These are phyloP conservation scores for Glaucomys volans DNA, from an alignment of 2,113 vertebrate species.

Conservation along the genomic window DNA sequence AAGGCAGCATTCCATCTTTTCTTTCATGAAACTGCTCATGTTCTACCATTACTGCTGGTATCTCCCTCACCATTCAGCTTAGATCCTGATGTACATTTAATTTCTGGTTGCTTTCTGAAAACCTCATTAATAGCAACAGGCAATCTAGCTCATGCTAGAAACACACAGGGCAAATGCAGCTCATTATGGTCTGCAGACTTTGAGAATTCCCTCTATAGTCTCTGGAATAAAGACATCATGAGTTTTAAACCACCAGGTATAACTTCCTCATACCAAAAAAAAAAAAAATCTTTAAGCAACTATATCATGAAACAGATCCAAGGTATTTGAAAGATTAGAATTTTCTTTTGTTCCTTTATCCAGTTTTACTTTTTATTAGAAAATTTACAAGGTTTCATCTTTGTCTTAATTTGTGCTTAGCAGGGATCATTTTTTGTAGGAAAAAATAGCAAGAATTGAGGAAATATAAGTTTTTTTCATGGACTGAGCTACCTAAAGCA, in stretches of 20 bases:
- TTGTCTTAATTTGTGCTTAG: slow-evolving; percentile 2
- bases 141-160: background rate
- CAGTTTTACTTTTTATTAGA: background rate
- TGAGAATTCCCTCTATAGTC: background rate
- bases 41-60: background rate
- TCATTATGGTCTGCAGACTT: background rate
- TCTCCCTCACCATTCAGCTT: background rate
- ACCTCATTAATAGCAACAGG: background rate
- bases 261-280: background rate
- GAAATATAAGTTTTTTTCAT: background rate
- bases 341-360: background rate
- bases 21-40: background rate
- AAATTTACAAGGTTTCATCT: background rate
- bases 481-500: background rate
- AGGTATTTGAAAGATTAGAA: background rate
- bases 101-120: background rate
- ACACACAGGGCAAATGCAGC: background rate
- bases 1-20: background rate
- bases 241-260: background rate
- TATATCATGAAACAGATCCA: too few species aligned
- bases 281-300: background rate
- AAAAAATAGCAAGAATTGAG: background rate
- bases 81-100: background rate
- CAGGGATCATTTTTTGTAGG: background rate
- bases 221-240: background rate